phyloP scores from a whole-genome alignment of 2,888 invertebrate genomes.

The Hydraecia micacea region DNA sequence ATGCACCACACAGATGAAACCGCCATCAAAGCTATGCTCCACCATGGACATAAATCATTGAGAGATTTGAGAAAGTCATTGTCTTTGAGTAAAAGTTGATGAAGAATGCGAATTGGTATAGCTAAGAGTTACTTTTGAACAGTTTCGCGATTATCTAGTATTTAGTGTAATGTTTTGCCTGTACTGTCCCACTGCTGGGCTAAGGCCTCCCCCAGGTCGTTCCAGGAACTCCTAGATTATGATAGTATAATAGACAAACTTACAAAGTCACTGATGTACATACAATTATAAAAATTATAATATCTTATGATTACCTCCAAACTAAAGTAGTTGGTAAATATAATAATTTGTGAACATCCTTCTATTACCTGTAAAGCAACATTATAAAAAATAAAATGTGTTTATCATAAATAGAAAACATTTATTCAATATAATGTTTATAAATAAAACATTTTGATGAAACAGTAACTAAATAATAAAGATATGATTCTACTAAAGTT shows the following conservation, averaged over 20 bases:
- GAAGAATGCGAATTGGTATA: background rate
- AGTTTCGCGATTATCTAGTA: background rate
- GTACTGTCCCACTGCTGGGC: too few species aligned
- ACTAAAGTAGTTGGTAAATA: background rate
- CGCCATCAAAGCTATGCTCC: conserved; percentile 93
- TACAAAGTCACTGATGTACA: background rate
- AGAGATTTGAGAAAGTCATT: conserved; percentile 92
- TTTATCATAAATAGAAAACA: conserved; percentile 41
- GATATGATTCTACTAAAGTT: conserved; percentile 24
- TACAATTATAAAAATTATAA: background rate
- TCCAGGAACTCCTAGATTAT: too few species aligned
- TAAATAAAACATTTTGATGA: conserved; percentile 18
- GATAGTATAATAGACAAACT: too few species aligned
- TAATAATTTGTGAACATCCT: background rate
- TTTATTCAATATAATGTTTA: conserved; percentile 49
- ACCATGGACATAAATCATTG: conserved; percentile 92
- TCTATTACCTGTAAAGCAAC: background rate
- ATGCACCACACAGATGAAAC: conserved; percentile 93
- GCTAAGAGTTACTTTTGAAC: background rate
- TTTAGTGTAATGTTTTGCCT: too few species aligned
- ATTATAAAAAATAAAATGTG: conserved; percentile 25
- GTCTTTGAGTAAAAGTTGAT: conserved; percentile 88
- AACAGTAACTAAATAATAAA: conserved; percentile 22
- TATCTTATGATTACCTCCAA: background rate
- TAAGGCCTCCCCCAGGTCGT: too few species aligned